These are phyloP conservation scores for Orchestia grillus DNA, from an alignment of 1,140 invertebrate species.

Conservation along the genomic window DNA sequence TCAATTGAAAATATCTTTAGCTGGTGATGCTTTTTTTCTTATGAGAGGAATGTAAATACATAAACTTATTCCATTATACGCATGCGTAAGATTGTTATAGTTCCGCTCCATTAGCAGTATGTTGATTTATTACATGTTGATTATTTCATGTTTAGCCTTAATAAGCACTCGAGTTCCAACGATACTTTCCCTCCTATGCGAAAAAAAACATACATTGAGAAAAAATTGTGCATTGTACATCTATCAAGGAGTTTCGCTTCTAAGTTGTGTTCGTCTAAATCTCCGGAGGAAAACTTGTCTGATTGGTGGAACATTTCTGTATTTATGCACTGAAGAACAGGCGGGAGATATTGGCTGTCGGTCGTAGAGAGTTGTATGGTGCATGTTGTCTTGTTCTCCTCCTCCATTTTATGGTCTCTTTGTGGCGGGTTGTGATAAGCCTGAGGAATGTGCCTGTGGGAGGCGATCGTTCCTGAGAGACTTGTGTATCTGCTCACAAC, in stretches of 20 bases:
- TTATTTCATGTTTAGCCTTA: no score
- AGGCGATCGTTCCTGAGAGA: constrained; percentile 33
- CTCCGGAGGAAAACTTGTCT: neutral
- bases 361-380: constrained; percentile 41
- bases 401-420: constrained; percentile 55
- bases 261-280: neutral
- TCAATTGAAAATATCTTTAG: no score
- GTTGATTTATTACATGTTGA: no score
- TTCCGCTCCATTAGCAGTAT: no score
- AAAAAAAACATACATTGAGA: neutral
- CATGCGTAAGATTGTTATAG: no score
- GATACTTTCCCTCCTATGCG: neutral
- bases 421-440: constrained; percentile 51
- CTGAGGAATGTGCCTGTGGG: constrained; percentile 56
- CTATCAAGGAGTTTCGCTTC: neutral
- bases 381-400: constrained; percentile 55
- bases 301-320: neutral
- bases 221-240: neutral
- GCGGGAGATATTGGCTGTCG: constrained; percentile 16
- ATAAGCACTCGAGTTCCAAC: no score
- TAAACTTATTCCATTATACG: no score
- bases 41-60: no score
- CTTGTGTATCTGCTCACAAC: neutral
- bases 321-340: neutral
- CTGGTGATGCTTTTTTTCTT: no score